Evolutionary conservation across 2,888 invertebrate genomes (phyloP), one percentile per base, ranked within the genome.

Genomic region (Nymphalis polychloros): DNA sequence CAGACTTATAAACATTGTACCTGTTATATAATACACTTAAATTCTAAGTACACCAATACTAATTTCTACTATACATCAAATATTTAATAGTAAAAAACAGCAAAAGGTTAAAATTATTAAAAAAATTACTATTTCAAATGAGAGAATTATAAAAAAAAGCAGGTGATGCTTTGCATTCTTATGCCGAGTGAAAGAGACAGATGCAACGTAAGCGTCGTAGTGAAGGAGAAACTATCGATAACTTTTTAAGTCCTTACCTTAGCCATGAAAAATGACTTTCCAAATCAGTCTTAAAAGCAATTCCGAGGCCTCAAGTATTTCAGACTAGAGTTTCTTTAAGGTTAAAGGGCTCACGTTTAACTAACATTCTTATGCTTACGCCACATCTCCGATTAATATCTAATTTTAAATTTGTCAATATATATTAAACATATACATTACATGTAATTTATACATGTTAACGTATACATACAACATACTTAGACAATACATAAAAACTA

Each of bases 201-300:
- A 41, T 41, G 13, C 41, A 41, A 41, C 8, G 13, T 41, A 4
- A 41, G 3, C 41, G 4, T 13, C 41, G 13, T 13, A 41, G 41
- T 41, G 13, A 41, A 41, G 41, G 13, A 41, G 41, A 41, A 13
- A 41, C 10, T 41, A 41, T 41, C 4, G 10, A 41, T 41, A 41
- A 41, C 13, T 41, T 41, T 41, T 41, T 41, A 41, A 13, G 41
- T 13, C 41, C 20, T 59, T 19, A 16, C 46, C 20, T 48, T 23
- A 53, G 13, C n/a, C 20, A 27, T 13, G 13, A 31, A 53, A 53
- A 61, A 57, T 69, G 55, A 59, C 65, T 17, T 65, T 66, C 52
- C 64, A 57, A 59, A 61, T 71, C 71, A 71, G 71, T 71, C 71
- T 71, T 71, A 61, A 49, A 62, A 70, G 63, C 63, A 69, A 69